phyloP scores from a whole-genome alignment of 2,888 invertebrate species.

The Caenorhabditis parvicauda region DNA sequence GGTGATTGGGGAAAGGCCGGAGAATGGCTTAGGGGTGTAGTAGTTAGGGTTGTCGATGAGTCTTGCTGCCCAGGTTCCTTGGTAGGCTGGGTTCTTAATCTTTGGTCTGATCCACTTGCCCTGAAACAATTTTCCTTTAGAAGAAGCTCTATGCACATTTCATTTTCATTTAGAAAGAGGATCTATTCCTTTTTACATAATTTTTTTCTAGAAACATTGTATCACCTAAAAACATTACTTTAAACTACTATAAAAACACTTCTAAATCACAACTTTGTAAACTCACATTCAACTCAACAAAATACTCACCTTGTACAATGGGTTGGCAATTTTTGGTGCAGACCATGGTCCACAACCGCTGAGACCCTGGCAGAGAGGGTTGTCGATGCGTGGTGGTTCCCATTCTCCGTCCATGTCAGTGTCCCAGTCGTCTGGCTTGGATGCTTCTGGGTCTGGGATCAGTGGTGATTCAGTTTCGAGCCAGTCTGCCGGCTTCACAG shows the following conservation, averaged over 20 bases:
- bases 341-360: constrained; percentile 90
- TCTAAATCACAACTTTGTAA: neutral
- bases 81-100: constrained; percentile 68
- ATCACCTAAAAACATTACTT: neutral
- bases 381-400: constrained; percentile 76
- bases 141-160: no score
- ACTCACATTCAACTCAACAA: neutral
- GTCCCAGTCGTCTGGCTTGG: constrained; percentile 93
- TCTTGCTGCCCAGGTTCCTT: constrained; percentile 69
- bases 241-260: neutral
- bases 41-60: constrained; percentile 87
- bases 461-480: constrained; percentile 83
- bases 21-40: constrained; percentile 82
- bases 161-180: no score
- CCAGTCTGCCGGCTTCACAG: constrained; percentile 57
- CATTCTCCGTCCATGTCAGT: constrained; percentile 97
- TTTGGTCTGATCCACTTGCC: constrained; percentile 85
- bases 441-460: constrained; percentile 79
- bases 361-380: constrained; percentile 65
- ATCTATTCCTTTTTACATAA: neutral
- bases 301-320: constrained; percentile 66
- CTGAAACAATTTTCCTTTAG: no score
- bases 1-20: constrained; percentile 45
- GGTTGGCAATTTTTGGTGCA: constrained; percentile 69
- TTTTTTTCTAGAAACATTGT: neutral